Conservation (phyloP, 2,797 vertebrate species). For the Liasis olivaceus region DNA sequence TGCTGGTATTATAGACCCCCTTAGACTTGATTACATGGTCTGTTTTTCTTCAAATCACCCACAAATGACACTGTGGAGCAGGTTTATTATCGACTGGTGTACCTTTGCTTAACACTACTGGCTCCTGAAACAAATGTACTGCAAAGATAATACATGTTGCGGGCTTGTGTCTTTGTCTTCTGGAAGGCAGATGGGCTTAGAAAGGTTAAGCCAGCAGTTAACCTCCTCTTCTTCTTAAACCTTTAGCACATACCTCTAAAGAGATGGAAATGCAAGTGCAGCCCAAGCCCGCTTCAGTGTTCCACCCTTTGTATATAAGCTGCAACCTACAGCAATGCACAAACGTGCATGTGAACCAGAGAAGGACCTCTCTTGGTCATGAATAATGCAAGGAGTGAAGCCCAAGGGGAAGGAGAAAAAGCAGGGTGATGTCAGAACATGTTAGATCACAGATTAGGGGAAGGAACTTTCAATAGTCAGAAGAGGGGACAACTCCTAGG, state of each 20-base stretch:
- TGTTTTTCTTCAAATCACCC: slow-evolving; percentile 75
- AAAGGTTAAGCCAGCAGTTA: slow-evolving; percentile 47
- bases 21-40: slow-evolving; percentile 75
- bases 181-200: slow-evolving; percentile 65
- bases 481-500: background rate
- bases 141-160: slow-evolving; percentile 66
- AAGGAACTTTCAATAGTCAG: background rate
- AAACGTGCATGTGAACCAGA: background rate
- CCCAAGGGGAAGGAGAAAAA: background rate
- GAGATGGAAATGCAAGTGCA: background rate
- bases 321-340: fast-evolving
- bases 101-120: slow-evolving; percentile 68
- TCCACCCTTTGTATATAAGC: fast-evolving
- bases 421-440: background rate
- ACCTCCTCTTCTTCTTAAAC: slow-evolving; percentile 42
- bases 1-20: slow-evolving; percentile 75
- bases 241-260: background rate
- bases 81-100: slow-evolving; percentile 72
- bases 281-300: fast-evolving
- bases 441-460: background rate
- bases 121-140: slow-evolving; percentile 69
- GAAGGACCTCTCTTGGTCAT: background rate
- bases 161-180: slow-evolving; percentile 41
- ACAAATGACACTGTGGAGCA: slow-evolving; percentile 70
- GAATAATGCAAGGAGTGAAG: background rate